A percentile compares a stretch with the other conserved stretches of the same genome.
Evolutionary conservation across 2,888 invertebrate species (phyloP).

Genomic region (Patella depressa): DNA sequence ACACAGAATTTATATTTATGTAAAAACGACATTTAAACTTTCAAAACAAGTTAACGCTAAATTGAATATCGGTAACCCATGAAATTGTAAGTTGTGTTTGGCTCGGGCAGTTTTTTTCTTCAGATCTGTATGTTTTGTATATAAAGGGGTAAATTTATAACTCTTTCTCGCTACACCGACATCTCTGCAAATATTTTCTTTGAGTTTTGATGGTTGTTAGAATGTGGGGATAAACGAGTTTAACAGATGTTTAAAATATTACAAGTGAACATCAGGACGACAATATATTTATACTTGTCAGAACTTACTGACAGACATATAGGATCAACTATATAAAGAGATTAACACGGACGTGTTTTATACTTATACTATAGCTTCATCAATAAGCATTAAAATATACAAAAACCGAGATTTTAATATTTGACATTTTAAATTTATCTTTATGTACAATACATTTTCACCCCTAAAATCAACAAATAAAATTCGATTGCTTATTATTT

Average conservation of each 20-base stretch:
- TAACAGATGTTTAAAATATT: conserved; percentile 5
- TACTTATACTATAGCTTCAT: too few species aligned
- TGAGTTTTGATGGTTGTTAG: conserved; percentile 4
- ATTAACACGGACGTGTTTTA: neutral
- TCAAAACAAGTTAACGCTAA: neutral
- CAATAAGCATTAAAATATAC: too few species aligned
- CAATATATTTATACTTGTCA: neutral
- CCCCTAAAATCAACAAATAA: too few species aligned
- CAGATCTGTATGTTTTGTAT: too few species aligned
- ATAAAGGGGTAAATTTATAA: neutral
- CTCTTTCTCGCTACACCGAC: neutral
- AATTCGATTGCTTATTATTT: too few species aligned
- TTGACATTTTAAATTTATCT: too few species aligned
- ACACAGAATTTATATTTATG: too few species aligned
- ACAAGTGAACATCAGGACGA: neutral
- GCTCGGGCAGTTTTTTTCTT: too few species aligned
- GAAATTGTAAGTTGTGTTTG: neutral
- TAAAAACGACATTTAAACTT: too few species aligned
- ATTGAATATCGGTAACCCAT: conserved; percentile 7
- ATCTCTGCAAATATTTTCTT: conserved; percentile 9
- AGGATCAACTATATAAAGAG: conserved; percentile 3
- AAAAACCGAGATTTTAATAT: too few species aligned
- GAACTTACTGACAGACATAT: conserved; percentile 7
- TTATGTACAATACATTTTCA: too few species aligned
- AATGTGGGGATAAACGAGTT: neutral